phyloP scores from a whole-genome alignment of 1,140 invertebrate species.

The Notospermus geniculatus region DNA sequence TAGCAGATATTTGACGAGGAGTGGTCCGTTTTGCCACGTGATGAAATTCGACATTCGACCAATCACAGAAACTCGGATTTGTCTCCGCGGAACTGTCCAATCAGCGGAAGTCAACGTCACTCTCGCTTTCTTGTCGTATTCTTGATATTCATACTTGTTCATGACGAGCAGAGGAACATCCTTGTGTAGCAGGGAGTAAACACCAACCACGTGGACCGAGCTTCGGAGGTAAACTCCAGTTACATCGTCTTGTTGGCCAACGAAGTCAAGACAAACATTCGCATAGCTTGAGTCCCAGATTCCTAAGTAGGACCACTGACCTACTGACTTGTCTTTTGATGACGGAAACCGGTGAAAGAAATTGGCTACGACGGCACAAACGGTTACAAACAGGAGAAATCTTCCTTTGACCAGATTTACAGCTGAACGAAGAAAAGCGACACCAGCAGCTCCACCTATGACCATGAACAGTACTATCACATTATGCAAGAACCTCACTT shows the following conservation, averaged over 20 bases:
- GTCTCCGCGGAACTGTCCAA: background rate
- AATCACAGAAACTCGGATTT: slow-evolving; percentile 24
- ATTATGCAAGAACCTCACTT: slow-evolving; percentile 43
- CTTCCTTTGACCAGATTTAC: background rate
- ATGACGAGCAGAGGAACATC: slow-evolving; percentile 40
- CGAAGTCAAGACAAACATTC: slow-evolving; percentile 40
- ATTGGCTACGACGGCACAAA: slow-evolving; percentile 6
- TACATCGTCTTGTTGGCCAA: slow-evolving; percentile 33
- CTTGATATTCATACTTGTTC: slow-evolving; percentile 40
- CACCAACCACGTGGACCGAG: slow-evolving; percentile 39
- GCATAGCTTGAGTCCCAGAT: slow-evolving; percentile 31
- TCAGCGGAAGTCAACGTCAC: background rate
- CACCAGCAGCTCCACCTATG: background rate
- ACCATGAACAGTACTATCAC: slow-evolving; percentile 31
- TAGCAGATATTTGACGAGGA: slow-evolving; percentile 35
- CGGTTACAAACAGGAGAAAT: background rate
- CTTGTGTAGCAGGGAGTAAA: slow-evolving; percentile 35
- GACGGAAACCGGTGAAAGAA: slow-evolving; percentile 14
- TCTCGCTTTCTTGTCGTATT: slow-evolving; percentile 28
- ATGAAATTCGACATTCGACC: slow-evolving; percentile 38
- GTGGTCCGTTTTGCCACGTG: slow-evolving; percentile 31
- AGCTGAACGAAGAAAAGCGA: slow-evolving; percentile 2
- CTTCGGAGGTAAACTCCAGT: slow-evolving; percentile 44
- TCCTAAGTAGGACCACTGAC: slow-evolving; percentile 34
- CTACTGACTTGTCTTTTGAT: slow-evolving; percentile 16